A percentile compares a stretch with the other conserved stretches of the same genome.
These are phyloP conservation scores for Daboia siamensis DNA, from an alignment of 2,113 vertebrate species.

Conservation along the genomic window DNA sequence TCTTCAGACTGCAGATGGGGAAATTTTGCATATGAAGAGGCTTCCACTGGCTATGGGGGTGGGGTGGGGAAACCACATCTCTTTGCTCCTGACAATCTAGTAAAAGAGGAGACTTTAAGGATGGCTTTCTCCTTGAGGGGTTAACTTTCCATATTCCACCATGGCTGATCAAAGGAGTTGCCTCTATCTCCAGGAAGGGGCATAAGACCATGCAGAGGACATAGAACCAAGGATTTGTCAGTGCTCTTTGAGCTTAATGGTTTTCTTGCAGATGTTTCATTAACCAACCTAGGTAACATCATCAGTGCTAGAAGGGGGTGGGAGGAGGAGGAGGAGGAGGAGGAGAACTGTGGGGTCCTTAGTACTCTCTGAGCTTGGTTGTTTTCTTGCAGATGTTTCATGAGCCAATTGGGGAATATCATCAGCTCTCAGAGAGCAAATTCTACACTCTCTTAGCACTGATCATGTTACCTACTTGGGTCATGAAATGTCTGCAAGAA, in stretches of 20 bases:
- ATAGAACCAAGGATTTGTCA: neutral
- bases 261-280: neutral
- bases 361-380: too few species aligned
- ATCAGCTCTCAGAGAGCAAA: neutral
- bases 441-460: neutral
- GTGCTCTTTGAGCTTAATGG: neutral
- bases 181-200: neutral
- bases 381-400: neutral
- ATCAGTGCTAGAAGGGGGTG: too few species aligned
- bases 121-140: neutral
- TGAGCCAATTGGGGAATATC: neutral
- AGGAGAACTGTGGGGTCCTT: too few species aligned
- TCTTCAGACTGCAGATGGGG: neutral
- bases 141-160: neutral
- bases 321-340: too few species aligned
- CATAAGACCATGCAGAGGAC: neutral
- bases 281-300: too few species aligned
- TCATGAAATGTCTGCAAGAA: neutral
- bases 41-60: neutral
- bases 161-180: neutral
- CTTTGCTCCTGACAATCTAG: neutral
- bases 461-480: neutral
- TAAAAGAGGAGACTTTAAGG: neutral
- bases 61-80: neutral
- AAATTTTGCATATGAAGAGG: neutral